Conservation (phyloP, 35 echinoderm and acorn worm genomes). For the Apostichopus parvimensis region DNA sequence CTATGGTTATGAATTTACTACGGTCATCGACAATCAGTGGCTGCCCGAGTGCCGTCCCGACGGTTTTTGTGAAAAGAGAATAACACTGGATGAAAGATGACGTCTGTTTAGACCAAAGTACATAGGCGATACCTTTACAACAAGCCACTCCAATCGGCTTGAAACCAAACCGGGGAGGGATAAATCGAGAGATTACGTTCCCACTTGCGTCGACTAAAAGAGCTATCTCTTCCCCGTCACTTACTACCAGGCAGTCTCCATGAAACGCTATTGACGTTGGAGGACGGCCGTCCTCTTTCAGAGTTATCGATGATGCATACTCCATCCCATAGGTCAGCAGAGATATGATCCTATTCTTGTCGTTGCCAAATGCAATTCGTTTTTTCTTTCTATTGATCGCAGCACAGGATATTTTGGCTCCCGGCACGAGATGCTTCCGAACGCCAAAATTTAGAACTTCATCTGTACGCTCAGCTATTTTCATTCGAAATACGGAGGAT, state of each 20-base stretch:
- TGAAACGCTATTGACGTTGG: background rate
- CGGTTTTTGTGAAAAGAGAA: background rate
- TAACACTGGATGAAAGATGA: background rate
- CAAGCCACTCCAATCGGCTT: background rate
- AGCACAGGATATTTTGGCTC: slow-evolving; percentile 25
- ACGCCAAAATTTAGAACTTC: slow-evolving; percentile 6
- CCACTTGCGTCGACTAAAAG: background rate
- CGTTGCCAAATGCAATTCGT: slow-evolving; percentile 21
- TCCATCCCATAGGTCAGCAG: slow-evolving; percentile 10
- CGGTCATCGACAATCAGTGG: background rate
- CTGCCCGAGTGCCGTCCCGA: background rate
- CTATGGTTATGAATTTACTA: slow-evolving; percentile 9
- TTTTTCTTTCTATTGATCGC: background rate
- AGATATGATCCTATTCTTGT: slow-evolving; percentile 40
- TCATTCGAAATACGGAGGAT: slow-evolving; percentile 6
- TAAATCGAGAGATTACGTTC: slow-evolving; percentile 4
- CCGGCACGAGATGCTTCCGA: background rate
- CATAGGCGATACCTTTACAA: slow-evolving; percentile 1
- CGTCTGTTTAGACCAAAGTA: background rate
- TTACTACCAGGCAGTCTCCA: background rate
- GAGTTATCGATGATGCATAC: background rate
- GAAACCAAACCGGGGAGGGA: background rate
- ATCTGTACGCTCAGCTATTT: background rate
- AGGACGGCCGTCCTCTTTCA: slow-evolving; percentile 32
- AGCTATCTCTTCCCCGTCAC: background rate